Conservation (phyloP, 2,113 vertebrate species). For the Strix aluco region DNA sequence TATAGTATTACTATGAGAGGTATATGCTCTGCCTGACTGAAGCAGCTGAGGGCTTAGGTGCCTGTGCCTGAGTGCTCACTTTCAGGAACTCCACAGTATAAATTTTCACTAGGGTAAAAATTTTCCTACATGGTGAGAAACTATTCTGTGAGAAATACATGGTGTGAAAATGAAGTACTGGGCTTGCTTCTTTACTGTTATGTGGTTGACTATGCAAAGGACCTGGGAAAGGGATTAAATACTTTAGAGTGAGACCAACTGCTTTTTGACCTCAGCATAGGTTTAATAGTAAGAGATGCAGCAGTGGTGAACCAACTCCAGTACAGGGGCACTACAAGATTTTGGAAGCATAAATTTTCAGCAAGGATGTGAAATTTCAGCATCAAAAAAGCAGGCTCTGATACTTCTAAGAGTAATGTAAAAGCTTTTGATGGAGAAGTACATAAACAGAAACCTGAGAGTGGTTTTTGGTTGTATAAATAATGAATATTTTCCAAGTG, state of each 20-base stretch:
- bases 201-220: neutral
- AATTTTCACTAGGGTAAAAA: neutral
- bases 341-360: neutral
- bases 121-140: neutral
- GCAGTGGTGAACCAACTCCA: neutral
- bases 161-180: neutral
- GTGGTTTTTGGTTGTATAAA: neutral
- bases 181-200: neutral
- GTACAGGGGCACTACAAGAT: neutral
- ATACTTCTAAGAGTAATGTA: neutral
- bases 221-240: neutral
- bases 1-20: accelerated
- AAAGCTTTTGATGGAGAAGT: neutral
- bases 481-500: neutral
- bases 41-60: neutral
- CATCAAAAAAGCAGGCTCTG: neutral
- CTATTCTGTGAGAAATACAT: neutral
- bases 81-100: neutral
- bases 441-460: neutral
- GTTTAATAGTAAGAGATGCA: neutral
- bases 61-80: neutral
- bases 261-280: neutral
- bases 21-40: neutral
- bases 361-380: neutral
- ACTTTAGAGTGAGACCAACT: neutral